Base-by-base conservation (phyloP, 2,888 invertebrate species). In the Megamerina dolium region DNA sequence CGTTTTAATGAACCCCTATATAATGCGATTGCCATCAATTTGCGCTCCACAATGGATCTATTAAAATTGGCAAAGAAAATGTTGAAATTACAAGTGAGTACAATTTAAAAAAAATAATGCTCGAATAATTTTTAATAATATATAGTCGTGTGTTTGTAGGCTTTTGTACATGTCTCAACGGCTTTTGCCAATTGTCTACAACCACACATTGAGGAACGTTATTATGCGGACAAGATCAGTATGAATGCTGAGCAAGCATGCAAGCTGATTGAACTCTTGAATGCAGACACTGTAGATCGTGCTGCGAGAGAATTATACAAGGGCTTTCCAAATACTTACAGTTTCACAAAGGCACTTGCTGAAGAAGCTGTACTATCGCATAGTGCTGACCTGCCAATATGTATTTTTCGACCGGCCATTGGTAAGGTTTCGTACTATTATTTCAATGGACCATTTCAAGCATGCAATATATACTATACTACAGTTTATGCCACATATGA, bases 391-490 rank as follows among this genome's bases (percentile, higher is more conserved):
- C 60, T 86, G 41, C 85, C 85, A 1, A 56, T 81, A 3, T 78
- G 79, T 47, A 76, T 86, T 44, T 78, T 82, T 52, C 71, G 86
- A 36, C 86, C 86, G 1, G 82, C 82, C n/a, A 80, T 85, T 49
- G 80, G 77, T 75, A 62, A 64, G 68, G 61, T 23, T 5, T 9
- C n/a, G 20, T 16, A 21, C n/a, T n/a, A n/a, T n/a, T n/a, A n/a
- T n/a, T n/a, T n/a, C n/a, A n/a, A 18, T 19, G 20, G 2, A 10
- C 12, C 18, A 29, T 29, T 29, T 10, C 29, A 29, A 6, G n/a
- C 5, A 9, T 20, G 12, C 17, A 20, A 9, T 5, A 9, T 6
- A 29, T 13, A 8, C n/a, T 29, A 2, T 13, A 29, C n/a, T 29
- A 14, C 20, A 74, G 75, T 75, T 19, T 64, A 73, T 18, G 71